These are phyloP conservation scores for Intellagama lesueurii DNA, from an alignment of 2,797 vertebrate genomes.

Conservation along the genomic window DNA sequence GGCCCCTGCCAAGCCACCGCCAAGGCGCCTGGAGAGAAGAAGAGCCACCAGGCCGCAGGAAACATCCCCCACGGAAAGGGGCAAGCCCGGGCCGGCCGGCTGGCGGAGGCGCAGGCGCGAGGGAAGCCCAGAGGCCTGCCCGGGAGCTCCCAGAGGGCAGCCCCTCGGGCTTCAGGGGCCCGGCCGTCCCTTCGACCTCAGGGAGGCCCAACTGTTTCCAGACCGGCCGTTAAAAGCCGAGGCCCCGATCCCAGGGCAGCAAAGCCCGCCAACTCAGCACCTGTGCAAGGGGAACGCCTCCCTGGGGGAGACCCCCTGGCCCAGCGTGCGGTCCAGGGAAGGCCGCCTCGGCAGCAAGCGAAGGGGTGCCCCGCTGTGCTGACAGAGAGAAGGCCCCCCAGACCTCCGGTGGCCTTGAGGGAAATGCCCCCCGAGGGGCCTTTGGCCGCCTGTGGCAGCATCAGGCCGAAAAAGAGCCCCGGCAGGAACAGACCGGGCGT, in stretches of 20 bases:
- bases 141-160: neutral
- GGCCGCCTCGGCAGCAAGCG: neutral
- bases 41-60: conserved; percentile 17
- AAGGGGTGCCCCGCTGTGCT: neutral
- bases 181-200: neutral
- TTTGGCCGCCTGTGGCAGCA: neutral
- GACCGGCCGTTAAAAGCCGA: neutral
- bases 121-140: conserved; percentile 21
- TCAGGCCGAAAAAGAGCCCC: neutral
- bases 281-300: neutral
- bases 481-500: rapidly evolving
- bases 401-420: neutral
- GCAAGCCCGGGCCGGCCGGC: neutral
- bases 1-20: neutral
- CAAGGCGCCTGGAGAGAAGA: conserved; percentile 8
- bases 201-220: neutral
- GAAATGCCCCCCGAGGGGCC: neutral
- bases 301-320: neutral
- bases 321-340: rapidly evolving
- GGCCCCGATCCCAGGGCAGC: neutral
- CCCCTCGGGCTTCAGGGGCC: rapidly evolving
- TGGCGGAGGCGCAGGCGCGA: conserved; percentile 1
- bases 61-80: neutral
- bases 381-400: neutral
- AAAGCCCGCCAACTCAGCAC: neutral